Base-by-base conservation (phyloP, 2,113 vertebrate species). In the Ailurus styani region DNA sequence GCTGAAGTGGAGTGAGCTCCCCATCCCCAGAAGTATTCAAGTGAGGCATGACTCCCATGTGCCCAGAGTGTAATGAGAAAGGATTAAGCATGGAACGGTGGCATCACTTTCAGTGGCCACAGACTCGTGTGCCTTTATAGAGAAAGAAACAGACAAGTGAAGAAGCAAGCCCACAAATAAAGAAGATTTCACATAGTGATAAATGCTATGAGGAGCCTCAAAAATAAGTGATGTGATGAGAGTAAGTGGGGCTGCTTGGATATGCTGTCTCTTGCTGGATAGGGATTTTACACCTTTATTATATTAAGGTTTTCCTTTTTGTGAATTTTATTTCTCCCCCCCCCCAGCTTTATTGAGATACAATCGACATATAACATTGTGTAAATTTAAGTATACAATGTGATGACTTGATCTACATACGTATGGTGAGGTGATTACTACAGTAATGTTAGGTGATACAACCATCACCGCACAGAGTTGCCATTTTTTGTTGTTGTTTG, bases 151-250 rank as follows among this genome's bases (percentile, higher is more conserved):
- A 72, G 54, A 14, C 15, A n/a, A 12, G 14, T 15, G 25, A 18
- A 13, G n/a, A 72, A 73, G 73, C 11, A 14, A 54, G 3, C 20
- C 73, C 57, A 1, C 40, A 9, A 9, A 2, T 40, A 52, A 29
- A 73, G 13, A 34, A 2, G 37, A 14, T 23, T 27, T 82, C 66
- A 23, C 37, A 0, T 6, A 12, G 66, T 29, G 34, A 47, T 1
- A 2, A 5, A 31, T 10, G 47, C 31, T 6, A 14, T 10, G 23
- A 18, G 84, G 27, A 40, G 25, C 2, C n/a, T 47, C 31, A 11
- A n/a, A 31, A n/a, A 50, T 15, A 20, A 75, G 27, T 6, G 34
- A 29, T 0, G 0, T 0, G 10, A 0, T 29, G 50, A 9, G 40
- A 42, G 25, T 13, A 10, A 13, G 3, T 15, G 40, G 55, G 50